These are phyloP conservation scores for Tyto alba DNA, from an alignment of 2,113 vertebrate species.

Conservation along the genomic window DNA sequence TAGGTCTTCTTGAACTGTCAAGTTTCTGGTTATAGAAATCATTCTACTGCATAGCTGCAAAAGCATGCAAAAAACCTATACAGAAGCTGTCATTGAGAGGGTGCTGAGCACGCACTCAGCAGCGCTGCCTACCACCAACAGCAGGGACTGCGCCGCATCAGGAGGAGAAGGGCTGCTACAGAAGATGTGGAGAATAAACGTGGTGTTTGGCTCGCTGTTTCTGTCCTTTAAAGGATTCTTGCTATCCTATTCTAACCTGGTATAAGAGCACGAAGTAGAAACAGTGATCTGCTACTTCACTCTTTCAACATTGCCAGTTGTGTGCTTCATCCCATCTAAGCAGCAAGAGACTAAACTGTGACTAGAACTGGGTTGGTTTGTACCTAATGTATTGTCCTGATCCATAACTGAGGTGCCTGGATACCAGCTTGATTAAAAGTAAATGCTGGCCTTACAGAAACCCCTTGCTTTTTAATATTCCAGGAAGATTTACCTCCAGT, in stretches of 20 bases:
- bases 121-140: background rate
- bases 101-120: background rate
- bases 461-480: background rate
- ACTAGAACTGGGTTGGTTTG: background rate
- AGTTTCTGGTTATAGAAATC: background rate
- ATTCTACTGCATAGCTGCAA: background rate
- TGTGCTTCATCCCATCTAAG: background rate
- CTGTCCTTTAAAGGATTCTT: background rate
- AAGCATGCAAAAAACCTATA: background rate
- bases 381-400: rapidly evolving
- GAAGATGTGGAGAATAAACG: background rate
- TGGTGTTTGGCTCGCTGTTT: background rate
- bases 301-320: background rate
- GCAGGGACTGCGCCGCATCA: background rate
- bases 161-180: background rate
- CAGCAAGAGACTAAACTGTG: background rate
- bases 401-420: background rate
- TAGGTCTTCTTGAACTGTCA: background rate
- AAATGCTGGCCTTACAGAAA: background rate
- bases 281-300: background rate
- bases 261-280: background rate
- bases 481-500: background rate
- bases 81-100: background rate
- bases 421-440: background rate
- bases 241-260: background rate